These are phyloP conservation scores for Cheilosia scutellata DNA, from an alignment of 2,888 invertebrate species.

Conservation along the genomic window DNA sequence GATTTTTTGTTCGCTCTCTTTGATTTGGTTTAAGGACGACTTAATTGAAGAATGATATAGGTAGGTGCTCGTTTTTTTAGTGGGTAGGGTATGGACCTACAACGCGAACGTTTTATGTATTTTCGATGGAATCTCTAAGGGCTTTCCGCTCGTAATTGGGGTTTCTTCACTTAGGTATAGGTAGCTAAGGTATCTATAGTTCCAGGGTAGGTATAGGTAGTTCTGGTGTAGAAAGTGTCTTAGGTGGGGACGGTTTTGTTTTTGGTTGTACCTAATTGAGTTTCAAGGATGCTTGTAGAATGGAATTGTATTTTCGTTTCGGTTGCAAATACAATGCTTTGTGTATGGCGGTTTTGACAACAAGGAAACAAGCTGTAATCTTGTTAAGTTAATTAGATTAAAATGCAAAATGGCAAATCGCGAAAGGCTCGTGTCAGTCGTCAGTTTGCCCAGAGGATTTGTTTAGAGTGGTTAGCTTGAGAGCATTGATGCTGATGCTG, in stretches of 20 bases:
- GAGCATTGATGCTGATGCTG: not conserved
- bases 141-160: slow-evolving; percentile 22
- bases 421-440: not conserved
- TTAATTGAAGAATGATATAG: slow-evolving; percentile 61
- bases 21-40: slow-evolving; percentile 45
- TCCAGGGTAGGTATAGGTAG: slow-evolving; percentile 19
- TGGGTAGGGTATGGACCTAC: not conserved
- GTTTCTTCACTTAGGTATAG: not conserved
- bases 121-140: slow-evolving; percentile 40
- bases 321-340: too few relatives aligned
- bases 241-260: slow-evolving; percentile 26
- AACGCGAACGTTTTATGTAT: slow-evolving; percentile 14
- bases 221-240: slow-evolving; percentile 26
- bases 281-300: slow-evolving; percentile 14
- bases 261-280: slow-evolving; percentile 43
- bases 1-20: not conserved
- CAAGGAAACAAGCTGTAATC: not conserved
- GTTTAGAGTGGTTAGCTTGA: not conserved
- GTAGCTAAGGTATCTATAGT: slow-evolving; percentile 26
- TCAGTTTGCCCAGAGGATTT: not conserved
- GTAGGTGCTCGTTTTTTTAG: not conserved
- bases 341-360: not conserved
- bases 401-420: slow-evolving; percentile 3
- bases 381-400: slow-evolving; percentile 29
- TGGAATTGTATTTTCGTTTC: too few relatives aligned